Conservation (phyloP, 1,140 invertebrate genomes). For the Babylonia areolata region DNA sequence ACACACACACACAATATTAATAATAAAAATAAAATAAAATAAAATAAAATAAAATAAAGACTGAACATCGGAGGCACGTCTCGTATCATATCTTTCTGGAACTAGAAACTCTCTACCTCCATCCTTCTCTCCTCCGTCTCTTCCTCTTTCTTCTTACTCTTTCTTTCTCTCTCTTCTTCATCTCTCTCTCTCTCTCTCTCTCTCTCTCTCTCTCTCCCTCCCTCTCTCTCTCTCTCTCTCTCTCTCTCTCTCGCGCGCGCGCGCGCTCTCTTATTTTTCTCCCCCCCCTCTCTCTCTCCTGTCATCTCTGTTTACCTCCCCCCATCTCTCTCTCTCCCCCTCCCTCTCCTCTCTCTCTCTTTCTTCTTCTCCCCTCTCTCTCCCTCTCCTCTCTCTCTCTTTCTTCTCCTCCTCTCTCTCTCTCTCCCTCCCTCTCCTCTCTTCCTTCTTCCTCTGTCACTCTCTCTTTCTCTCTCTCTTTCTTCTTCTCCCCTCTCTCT, state of each 20-base stretch:
- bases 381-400: not conserved
- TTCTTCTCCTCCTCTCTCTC: not conserved
- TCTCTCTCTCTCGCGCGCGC: not conserved
- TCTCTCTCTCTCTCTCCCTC: not conserved
- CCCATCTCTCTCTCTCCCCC: not conserved
- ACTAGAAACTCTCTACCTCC: too few species aligned
- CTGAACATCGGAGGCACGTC: too few species aligned
- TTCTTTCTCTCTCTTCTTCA: too few species aligned
- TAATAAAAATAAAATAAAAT: too few species aligned
- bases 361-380: not conserved
- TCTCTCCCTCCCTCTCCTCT: not conserved
- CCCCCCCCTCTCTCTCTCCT: not conserved
- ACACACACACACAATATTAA: too few species aligned
- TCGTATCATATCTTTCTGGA: too few species aligned
- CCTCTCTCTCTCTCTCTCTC: not conserved
- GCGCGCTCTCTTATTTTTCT: not conserved
- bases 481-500: too few species aligned
- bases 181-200: not conserved
- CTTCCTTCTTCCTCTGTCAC: not conserved
- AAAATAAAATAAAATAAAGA: too few species aligned
- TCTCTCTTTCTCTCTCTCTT: not conserved
- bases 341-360: not conserved
- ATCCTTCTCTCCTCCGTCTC: not conserved
- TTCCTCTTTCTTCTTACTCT: not conserved
- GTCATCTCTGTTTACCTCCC: not conserved